A percentile compares a stretch with the other conserved stretches of the same genome.
phyloP scores from a whole-genome alignment of 2,888 invertebrate species.

The Deilephila porcellus region DNA sequence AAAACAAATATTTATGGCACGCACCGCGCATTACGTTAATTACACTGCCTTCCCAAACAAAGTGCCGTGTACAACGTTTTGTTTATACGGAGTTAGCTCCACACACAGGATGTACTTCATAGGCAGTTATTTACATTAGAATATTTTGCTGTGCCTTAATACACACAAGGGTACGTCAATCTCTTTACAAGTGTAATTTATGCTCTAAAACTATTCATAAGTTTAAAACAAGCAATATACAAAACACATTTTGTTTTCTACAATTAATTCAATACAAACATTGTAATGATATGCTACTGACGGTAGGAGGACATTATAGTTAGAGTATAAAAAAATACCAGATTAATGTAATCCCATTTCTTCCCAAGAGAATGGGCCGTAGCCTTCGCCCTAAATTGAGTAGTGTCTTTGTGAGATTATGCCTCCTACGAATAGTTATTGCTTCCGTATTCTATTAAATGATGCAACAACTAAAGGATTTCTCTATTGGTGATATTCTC shows the following conservation, averaged over 20 bases:
- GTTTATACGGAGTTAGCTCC: not conserved
- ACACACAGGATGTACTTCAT: not conserved
- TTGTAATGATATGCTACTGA: not conserved
- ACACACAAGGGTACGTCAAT: no score
- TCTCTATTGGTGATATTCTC: not conserved
- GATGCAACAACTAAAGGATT: slow-evolving; percentile 10
- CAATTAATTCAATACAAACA: not conserved
- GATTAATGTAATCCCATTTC: slow-evolving; percentile 32
- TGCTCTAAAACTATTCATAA: no score
- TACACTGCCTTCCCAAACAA: slow-evolving; percentile 3
- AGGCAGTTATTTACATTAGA: no score
- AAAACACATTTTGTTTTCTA: no score
- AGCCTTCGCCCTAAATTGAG: slow-evolving; percentile 48
- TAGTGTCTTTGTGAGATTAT: slow-evolving; percentile 41
- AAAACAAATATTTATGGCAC: slow-evolving; percentile 22
- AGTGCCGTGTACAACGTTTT: slow-evolving; percentile 9
- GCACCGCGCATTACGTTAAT: slow-evolving; percentile 7
- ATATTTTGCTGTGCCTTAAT: no score
- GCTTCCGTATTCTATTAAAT: slow-evolving; percentile 4
- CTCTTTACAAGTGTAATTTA: no score
- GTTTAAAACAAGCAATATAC: no score
- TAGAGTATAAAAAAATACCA: not conserved
- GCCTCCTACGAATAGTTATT: slow-evolving; percentile 20
- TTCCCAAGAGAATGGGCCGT: slow-evolving; percentile 38
- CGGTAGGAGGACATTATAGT: no score